Conservation (phyloP, 1,140 invertebrate genomes). For the Megalonaias nervosa region DNA sequence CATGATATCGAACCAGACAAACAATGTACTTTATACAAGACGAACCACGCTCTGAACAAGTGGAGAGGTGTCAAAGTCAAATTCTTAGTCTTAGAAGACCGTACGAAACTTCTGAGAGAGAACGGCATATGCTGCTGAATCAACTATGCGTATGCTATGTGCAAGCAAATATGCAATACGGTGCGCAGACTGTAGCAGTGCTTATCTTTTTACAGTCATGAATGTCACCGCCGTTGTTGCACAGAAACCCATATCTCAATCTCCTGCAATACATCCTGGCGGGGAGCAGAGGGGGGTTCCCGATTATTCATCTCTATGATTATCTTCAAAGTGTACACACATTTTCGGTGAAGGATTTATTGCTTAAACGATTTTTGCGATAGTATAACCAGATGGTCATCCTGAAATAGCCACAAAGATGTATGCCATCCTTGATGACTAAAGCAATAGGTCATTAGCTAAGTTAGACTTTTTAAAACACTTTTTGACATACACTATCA, state of each 20-base stretch:
- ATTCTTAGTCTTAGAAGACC: neutral
- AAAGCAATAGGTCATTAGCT: constrained; percentile 37
- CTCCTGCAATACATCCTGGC: neutral
- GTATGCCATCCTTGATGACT: constrained; percentile 45
- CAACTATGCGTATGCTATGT: constrained; percentile 14
- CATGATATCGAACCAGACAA: neutral
- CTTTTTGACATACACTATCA: constrained; percentile 11
- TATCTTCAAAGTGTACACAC: constrained; percentile 10
- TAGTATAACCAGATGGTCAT: constrained; percentile 6
- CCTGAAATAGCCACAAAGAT: constrained; percentile 17
- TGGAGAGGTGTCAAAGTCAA: constrained; percentile 12
- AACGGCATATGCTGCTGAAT: constrained; percentile 34
- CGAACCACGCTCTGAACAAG: neutral
- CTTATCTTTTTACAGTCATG: constrained; percentile 18
- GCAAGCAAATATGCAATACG: constrained; percentile 20
- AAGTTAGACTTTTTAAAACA: constrained; percentile 22
- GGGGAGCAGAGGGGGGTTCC: constrained; percentile 9
- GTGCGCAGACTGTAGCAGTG: constrained; percentile 22
- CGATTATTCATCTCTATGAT: neutral
- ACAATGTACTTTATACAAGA: constrained; percentile 1
- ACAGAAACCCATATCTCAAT: neutral
- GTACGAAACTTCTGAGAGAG: constrained; percentile 22
- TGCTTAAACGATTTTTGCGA: constrained; percentile 25
- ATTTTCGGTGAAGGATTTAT: constrained; percentile 11
- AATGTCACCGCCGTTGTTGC: neutral